Evolutionary conservation across 2,888 invertebrate genomes (phyloP).

Genomic region (Drosophila subquinaria): DNA sequence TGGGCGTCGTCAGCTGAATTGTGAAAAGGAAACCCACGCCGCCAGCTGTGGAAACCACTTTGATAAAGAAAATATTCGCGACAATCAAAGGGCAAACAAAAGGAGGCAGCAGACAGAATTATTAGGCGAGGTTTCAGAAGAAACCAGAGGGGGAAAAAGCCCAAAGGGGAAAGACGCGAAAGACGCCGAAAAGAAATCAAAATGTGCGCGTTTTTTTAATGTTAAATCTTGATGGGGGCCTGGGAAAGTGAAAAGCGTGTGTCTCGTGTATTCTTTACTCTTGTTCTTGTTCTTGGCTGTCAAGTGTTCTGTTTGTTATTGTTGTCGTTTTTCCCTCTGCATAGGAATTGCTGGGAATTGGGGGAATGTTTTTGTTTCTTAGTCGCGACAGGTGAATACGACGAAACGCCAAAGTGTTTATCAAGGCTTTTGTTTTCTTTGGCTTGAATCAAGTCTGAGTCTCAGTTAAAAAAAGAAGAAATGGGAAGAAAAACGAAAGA

Average conservation of each 20-base stretch:
- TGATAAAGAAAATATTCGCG: slow-evolving; percentile 68
- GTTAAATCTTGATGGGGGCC: slow-evolving; percentile 36
- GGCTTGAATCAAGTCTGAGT: slow-evolving; percentile 22
- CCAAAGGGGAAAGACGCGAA: slow-evolving; percentile 26
- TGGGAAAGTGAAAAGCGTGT: slow-evolving; percentile 41
- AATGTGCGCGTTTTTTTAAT: slow-evolving; percentile 54
- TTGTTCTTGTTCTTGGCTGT: slow-evolving; percentile 8
- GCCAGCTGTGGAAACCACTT: slow-evolving; percentile 51
- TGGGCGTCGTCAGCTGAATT: slow-evolving; percentile 16
- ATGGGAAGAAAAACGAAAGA: neutral
- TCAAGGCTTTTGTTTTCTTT: slow-evolving; percentile 36
- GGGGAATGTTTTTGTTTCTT: slow-evolving; percentile 45
- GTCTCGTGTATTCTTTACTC: neutral
- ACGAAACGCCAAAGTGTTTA: slow-evolving; percentile 33
- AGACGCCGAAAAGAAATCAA: slow-evolving; percentile 44
- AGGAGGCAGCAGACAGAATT: neutral
- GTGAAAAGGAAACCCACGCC: slow-evolving; percentile 18
- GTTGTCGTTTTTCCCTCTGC: slow-evolving; percentile 40
- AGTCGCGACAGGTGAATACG: slow-evolving; percentile 42
- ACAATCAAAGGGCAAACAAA: slow-evolving; percentile 60
- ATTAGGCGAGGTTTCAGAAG: neutral
- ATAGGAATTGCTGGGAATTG: slow-evolving; percentile 46
- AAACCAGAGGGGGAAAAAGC: slow-evolving; percentile 7
- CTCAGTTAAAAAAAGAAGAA: neutral
- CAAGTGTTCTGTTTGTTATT: slow-evolving; percentile 49